These are phyloP conservation scores for Pyrrhia umbra DNA, from an alignment of 2,888 invertebrate species.

Conservation along the genomic window DNA sequence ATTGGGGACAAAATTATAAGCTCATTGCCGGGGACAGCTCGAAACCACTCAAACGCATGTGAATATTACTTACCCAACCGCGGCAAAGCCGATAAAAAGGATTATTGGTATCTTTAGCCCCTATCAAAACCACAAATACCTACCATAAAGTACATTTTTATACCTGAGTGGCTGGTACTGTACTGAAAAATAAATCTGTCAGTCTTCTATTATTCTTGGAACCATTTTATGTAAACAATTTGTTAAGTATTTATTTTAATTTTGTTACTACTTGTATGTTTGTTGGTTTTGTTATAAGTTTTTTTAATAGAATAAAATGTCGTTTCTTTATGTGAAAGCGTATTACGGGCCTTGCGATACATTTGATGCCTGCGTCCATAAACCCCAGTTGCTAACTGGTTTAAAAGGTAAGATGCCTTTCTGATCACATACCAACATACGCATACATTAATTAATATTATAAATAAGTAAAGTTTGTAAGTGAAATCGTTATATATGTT, in stretches of 20 bases:
- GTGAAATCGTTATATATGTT: no score
- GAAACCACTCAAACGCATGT: no score
- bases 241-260: not conserved
- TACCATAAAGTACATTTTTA: not conserved
- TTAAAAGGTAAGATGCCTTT: constrained; percentile 46
- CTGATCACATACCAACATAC: no score
- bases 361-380: constrained; percentile 26
- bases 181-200: not conserved
- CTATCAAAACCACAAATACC: not conserved
- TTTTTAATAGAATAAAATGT: constrained; percentile 19
- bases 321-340: constrained; percentile 28
- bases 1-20: no score
- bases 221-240: not conserved
- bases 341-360: constrained; percentile 41
- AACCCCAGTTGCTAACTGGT: constrained; percentile 34
- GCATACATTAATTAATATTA: no score
- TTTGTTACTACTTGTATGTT: not conserved
- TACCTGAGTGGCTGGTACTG: not conserved
- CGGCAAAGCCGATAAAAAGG: no score
- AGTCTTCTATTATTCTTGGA: not conserved
- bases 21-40: no score
- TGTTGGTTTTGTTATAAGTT: not conserved
- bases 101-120: no score
- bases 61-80: no score
- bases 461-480: no score